Evolutionary conservation across 2,113 vertebrate genomes (phyloP), one percentile per base, ranked within the genome.

Genomic region (Muntiacus muntjak): DNA sequence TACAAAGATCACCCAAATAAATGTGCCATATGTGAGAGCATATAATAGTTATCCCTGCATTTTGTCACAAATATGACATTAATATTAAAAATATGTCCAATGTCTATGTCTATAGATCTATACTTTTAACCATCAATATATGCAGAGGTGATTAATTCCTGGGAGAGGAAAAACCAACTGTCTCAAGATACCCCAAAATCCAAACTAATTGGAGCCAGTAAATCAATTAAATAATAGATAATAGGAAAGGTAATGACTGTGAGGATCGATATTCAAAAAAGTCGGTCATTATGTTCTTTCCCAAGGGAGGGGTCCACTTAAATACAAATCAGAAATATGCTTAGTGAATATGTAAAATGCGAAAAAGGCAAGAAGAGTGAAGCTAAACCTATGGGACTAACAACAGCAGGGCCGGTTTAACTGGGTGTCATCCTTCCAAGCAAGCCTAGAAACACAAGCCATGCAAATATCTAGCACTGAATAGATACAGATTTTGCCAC

Each of bases 151-250:
- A 93, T 94, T 84, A 89, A 89, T 94, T 97, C 43, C 52, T 85
- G 3, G 43, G 79, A 55, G 23, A 58, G 2, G 4, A 45, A 58
- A 21, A 26, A 40, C 76, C 10, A 50, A 71, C 43, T 40, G 21
- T 86, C 36, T 84, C 83, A 84, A 94, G 45, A 52, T 93, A 95
- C 33, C 52, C 45, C n/a, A 52, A 95, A 87, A 21, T 19, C 58
- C 83, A 84, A 89, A 96, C 94, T 97, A 97, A 98, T 86, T 97
- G 67, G 85, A 92, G 84, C 47, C 36, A 89, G 89, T 60, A 93
- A 95, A 95, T 97, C 91, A 95, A 84, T 97, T 98, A 98, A 98
- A 95, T 95, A 93, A 87, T 47, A 25, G 64, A 87, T 94, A 95
- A 91, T 89, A 79, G 83, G 76, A 97, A 97, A 81, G 71, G 94